Evolutionary conservation across 2,113 vertebrate genomes (phyloP).

Genomic region (Perca fluviatilis): DNA sequence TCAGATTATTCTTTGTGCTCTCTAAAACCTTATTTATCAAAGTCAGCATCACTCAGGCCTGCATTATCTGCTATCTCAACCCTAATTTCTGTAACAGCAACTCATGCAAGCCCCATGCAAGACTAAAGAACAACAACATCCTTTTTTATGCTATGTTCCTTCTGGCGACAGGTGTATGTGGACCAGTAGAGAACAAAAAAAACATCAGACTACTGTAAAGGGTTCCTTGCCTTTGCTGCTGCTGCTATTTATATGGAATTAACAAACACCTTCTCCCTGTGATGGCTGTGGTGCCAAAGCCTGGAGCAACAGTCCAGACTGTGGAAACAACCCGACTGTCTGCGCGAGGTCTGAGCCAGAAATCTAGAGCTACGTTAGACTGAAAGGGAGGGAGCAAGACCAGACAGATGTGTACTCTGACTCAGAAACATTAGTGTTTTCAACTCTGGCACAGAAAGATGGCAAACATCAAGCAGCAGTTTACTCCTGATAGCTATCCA

Average conservation of each 20-base stretch:
- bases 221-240: slow-evolving; percentile 12
- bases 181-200: slow-evolving; percentile 27
- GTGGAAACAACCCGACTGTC: slow-evolving; percentile 68
- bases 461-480: slow-evolving; percentile 47
- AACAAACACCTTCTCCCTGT: slow-evolving; percentile 62
- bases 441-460: slow-evolving; percentile 42
- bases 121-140: slow-evolving; percentile 12
- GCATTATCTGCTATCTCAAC: background rate
- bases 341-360: slow-evolving; percentile 73
- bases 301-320: slow-evolving; percentile 74
- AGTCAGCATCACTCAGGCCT: background rate
- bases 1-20: slow-evolving; percentile 30
- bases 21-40: slow-evolving; percentile 4
- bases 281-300: slow-evolving; percentile 62
- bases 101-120: slow-evolving; percentile 16
- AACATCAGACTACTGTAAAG: slow-evolving; percentile 25
- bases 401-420: slow-evolving; percentile 65
- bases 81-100: background rate
- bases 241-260: slow-evolving; percentile 46
- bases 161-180: slow-evolving; percentile 37
- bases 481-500: background rate
- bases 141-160: slow-evolving; percentile 15
- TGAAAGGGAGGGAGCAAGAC: slow-evolving; percentile 51
- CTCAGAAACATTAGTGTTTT: slow-evolving; percentile 57
- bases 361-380: slow-evolving; percentile 60